A percentile compares a stretch with the other conserved stretches of the same genome.
phyloP scores from a whole-genome alignment of 1,140 invertebrate genomes.

The Drosophila ficusphila region DNA sequence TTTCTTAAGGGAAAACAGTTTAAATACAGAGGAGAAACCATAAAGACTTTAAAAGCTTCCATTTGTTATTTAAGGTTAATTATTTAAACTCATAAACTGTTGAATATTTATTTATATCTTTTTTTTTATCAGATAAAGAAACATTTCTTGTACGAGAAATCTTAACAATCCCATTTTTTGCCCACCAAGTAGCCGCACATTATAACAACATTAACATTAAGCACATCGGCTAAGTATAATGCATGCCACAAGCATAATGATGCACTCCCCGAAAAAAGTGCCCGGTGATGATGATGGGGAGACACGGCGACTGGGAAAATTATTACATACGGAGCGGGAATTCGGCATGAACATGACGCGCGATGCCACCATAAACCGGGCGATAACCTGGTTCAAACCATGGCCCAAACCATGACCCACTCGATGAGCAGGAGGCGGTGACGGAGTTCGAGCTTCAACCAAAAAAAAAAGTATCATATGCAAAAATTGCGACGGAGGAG shows the following conservation, averaged over 20 bases:
- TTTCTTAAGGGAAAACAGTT: background rate
- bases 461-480: conserved; percentile 60
- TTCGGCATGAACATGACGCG: conserved; percentile 77
- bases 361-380: conserved; percentile 77
- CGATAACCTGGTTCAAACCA: conserved; percentile 62
- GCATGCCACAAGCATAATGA: conserved; percentile 50
- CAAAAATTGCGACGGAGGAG: conserved; percentile 46
- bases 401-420: conserved; percentile 57
- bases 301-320: conserved; percentile 63
- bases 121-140: no score
- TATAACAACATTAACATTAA: conserved; percentile 58
- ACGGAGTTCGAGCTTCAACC: background rate
- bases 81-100: background rate
- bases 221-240: conserved; percentile 43
- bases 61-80: no score
- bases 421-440: conserved; percentile 18
- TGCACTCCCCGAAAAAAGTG: conserved; percentile 40
- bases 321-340: conserved; percentile 66
- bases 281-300: conserved; percentile 31
- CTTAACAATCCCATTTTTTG: background rate
- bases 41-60: background rate
- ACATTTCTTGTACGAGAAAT: background rate
- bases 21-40: background rate
- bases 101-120: no score
- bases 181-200: conserved; percentile 58